phyloP scores from a whole-genome alignment of 2,888 invertebrate genomes.

The Hymenopus coronatus region DNA sequence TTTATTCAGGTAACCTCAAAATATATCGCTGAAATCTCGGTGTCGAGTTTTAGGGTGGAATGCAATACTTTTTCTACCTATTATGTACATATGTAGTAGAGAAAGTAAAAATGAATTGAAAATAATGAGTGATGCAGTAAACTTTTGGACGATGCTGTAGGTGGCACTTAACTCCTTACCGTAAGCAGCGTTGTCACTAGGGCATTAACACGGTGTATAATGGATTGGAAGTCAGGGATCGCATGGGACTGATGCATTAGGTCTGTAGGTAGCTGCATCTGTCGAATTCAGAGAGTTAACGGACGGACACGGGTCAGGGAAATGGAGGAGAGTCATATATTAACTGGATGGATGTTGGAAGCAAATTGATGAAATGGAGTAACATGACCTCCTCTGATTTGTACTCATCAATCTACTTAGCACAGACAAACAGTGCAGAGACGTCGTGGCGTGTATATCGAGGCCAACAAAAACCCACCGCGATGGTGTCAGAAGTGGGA shows the following conservation, averaged over 20 bases:
- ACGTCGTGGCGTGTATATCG: background rate
- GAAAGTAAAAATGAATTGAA: no score
- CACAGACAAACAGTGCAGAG: background rate
- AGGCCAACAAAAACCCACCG: background rate
- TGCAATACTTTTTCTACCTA: no score
- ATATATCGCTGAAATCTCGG: no score
- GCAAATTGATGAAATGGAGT: conserved; percentile 8
- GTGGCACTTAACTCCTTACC: background rate
- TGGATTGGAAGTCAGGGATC: background rate
- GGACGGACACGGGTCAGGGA: background rate
- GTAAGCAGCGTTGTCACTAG: background rate
- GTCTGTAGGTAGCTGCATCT: background rate
- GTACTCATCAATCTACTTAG: conserved; percentile 9
- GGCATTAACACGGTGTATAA: background rate
- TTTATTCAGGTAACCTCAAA: no score
- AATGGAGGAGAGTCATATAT: background rate
- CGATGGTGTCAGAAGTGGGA: background rate
- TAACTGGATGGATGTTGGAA: background rate
- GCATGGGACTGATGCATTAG: background rate
- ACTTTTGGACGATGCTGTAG: background rate
- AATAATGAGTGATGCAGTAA: background rate
- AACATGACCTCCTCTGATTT: conserved; percentile 7
- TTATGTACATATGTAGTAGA: no score
- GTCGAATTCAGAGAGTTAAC: background rate
- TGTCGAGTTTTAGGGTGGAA: no score